Percentiles rank a stretch among this genome's conserved stretches.
These are phyloP conservation scores for Matsumurasca onukii DNA, from an alignment of 1,140 invertebrate genomes.

Conservation along the genomic window DNA sequence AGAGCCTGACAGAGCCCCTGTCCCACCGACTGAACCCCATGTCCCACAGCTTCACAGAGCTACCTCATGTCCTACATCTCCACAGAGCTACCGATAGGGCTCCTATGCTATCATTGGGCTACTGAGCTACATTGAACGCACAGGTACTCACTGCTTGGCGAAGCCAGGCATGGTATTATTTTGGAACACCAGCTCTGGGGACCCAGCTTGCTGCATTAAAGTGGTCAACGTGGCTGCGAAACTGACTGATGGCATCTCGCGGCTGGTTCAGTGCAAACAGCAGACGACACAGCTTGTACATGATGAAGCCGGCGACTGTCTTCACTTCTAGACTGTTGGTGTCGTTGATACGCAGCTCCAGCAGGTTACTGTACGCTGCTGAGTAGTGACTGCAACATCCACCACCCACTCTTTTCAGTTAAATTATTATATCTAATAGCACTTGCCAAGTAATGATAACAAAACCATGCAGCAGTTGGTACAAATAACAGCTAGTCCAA, in stretches of 20 bases:
- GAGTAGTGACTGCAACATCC: conserved; percentile 77
- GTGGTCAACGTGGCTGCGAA: conserved; percentile 85
- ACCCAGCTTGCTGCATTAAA: conserved; percentile 78
- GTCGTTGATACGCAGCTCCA: conserved; percentile 85
- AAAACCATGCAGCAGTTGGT: no score
- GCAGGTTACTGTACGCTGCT: conserved; percentile 85
- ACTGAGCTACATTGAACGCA: no score
- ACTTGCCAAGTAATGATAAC: no score
- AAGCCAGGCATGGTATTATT: conserved; percentile 96
- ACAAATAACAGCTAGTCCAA: no score
- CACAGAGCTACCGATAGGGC: no score
- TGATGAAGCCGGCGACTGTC: conserved; percentile 92
- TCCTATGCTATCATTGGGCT: no score
- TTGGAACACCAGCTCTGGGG: conserved; percentile 87
- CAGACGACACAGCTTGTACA: conserved; percentile 91
- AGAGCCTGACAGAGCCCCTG: no score
- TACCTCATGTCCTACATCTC: no score
- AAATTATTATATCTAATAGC: no score
- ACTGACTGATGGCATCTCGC: conserved; percentile 91
- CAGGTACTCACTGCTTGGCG: conserved; percentile 82
- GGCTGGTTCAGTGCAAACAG: conserved; percentile 87
- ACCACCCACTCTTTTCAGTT: no score
- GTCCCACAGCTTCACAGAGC: no score
- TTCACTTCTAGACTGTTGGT: conserved; percentile 92
- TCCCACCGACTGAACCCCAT: no score